Conservation (phyloP, 2,113 vertebrate species). For the Chamaetylas fuelleborni region DNA sequence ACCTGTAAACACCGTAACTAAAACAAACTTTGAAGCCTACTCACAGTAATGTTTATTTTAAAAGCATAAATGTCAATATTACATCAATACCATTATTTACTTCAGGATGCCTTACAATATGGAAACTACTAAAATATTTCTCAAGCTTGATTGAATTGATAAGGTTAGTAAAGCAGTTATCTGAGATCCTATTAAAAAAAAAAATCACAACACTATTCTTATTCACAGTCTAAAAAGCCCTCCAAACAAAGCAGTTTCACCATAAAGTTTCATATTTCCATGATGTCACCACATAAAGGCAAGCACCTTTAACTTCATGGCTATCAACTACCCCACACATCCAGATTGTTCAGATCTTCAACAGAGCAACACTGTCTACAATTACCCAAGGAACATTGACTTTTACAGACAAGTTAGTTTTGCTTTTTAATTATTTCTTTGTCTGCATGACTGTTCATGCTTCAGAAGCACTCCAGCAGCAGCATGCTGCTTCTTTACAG, state of each 20-base stretch:
- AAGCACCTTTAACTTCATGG: background rate
- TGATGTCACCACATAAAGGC: background rate
- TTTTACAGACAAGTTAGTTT: background rate
- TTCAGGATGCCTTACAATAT: background rate
- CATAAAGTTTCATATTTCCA: background rate
- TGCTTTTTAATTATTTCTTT: background rate
- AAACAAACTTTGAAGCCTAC: background rate
- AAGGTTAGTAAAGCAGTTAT: background rate
- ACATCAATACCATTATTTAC: background rate
- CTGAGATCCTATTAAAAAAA: background rate
- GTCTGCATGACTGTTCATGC: background rate
- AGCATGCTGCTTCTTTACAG: background rate
- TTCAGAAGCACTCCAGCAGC: background rate
- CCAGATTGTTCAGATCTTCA: background rate
- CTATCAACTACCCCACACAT: background rate
- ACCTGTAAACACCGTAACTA: background rate
- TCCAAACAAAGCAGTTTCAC: background rate
- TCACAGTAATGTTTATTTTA: background rate
- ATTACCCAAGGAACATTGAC: background rate
- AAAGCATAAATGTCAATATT: background rate
- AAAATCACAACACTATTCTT: background rate
- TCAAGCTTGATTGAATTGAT: background rate
- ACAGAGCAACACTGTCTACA: accelerated
- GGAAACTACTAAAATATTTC: background rate
- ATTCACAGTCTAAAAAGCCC: background rate